Conservation (phyloP, 2,113 vertebrate genomes). For the Calypte anna region DNA sequence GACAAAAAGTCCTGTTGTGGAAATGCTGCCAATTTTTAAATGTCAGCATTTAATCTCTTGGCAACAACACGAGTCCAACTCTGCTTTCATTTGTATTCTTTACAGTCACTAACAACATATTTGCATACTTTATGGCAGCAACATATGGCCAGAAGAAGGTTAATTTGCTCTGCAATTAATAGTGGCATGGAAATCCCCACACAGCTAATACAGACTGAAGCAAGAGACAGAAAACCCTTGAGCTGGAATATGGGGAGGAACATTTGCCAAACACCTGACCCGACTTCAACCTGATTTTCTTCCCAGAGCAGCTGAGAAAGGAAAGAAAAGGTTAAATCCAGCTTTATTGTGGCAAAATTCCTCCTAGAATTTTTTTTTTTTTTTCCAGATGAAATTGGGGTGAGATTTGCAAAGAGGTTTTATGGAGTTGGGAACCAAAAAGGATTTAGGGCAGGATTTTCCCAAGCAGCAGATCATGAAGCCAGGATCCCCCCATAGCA, state of each 20-base stretch:
- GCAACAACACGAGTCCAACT: background rate
- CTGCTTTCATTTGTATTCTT: background rate
- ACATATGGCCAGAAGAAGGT: background rate
- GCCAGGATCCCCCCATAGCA: background rate
- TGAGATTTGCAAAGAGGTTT: background rate
- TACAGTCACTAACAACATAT: background rate
- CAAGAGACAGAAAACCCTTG: background rate
- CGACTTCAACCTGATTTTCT: background rate
- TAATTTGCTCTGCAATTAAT: background rate
- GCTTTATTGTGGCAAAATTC: background rate
- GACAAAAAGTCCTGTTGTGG: conserved; percentile 3
- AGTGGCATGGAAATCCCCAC: background rate
- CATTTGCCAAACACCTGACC: conserved; percentile 2
- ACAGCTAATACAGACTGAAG: background rate
- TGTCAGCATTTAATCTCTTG: background rate
- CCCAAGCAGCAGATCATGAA: fast-evolving
- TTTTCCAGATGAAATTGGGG: background rate
- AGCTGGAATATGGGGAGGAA: background rate
- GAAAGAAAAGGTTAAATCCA: background rate
- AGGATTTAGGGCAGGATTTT: background rate
- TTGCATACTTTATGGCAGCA: background rate
- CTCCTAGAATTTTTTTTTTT: background rate
- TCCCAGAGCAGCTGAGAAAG: background rate
- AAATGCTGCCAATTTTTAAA: background rate
- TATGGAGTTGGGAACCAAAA: background rate